Evolutionary conservation across 2,888 invertebrate genomes (phyloP).

Genomic region (Drosophila fungiperda): DNA sequence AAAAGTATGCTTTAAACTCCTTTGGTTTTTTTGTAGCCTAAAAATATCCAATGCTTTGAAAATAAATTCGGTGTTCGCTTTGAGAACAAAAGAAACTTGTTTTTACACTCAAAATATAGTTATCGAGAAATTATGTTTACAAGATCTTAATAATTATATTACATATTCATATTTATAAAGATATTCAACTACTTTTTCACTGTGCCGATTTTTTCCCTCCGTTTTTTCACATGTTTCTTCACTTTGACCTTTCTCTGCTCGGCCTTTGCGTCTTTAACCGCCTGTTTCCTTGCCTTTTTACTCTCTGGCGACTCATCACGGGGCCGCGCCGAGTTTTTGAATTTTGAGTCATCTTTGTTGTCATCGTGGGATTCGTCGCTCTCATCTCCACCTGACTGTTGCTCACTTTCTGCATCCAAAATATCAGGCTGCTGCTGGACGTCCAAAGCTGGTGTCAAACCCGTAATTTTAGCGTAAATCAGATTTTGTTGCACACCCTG

Average conservation of each 20-base stretch:
- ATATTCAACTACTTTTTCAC: constrained; percentile 82
- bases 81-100: neutral
- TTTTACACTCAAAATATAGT: neutral
- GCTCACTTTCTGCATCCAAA: constrained; percentile 64
- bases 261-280: constrained; percentile 94
- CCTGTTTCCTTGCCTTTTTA: constrained; percentile 93
- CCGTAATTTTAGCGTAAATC: constrained; percentile 94
- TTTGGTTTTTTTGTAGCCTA: rapidly evolving
- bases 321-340: constrained; percentile 89
- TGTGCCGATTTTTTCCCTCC: constrained; percentile 89
- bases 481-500: constrained; percentile 90
- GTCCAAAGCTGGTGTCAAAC: constrained; percentile 92
- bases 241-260: constrained; percentile 95
- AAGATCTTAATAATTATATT: neutral
- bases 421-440: constrained; percentile 90
- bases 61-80: neutral
- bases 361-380: constrained; percentile 45
- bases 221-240: constrained; percentile 97
- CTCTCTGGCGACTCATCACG: constrained; percentile 93
- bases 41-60: neutral
- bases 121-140: neutral
- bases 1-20: neutral
- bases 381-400: constrained; percentile 53
- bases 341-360: constrained; percentile 85
- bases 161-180: neutral